A percentile compares a stretch with the other conserved stretches of the same genome.
Evolutionary conservation across 2,888 invertebrate genomes (phyloP).

Genomic region (Cephus pulcher): DNA sequence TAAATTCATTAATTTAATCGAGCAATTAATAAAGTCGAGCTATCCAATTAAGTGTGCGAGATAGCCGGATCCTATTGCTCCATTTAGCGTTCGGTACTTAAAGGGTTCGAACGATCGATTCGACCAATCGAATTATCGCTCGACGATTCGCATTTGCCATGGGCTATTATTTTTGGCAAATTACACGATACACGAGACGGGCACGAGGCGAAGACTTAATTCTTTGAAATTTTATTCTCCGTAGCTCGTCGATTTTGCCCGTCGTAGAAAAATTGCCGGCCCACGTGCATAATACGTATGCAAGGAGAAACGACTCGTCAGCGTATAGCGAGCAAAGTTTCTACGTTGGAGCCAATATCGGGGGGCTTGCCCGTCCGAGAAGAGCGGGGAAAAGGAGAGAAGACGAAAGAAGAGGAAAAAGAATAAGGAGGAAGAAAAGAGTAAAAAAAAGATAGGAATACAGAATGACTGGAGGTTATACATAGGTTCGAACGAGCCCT

Average conservation of each 20-base stretch:
- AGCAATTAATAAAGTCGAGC: background rate
- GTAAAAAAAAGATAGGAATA: conserved; percentile 26
- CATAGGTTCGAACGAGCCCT: background rate
- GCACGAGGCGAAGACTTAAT: background rate
- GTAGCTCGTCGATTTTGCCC: background rate
- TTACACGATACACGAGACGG: background rate
- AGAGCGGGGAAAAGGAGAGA: background rate
- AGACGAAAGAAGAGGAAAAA: too few relatives aligned
- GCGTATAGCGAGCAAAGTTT: background rate
- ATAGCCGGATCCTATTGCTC: background rate
- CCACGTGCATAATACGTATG: background rate
- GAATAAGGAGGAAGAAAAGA: background rate
- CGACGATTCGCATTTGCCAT: background rate
- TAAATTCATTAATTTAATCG: background rate
- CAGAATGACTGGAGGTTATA: conserved; percentile 4
- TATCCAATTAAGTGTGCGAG: background rate
- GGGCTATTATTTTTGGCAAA: background rate
- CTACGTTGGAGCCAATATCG: background rate
- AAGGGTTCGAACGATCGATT: background rate
- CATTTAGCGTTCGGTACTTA: background rate
- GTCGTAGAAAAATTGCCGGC: background rate
- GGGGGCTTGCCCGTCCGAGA: background rate
- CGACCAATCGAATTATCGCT: background rate
- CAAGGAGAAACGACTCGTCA: background rate
- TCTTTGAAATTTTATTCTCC: background rate